Base-by-base conservation (phyloP, 1,140 invertebrate genomes). In the Pogonomyrmex californicus region DNA sequence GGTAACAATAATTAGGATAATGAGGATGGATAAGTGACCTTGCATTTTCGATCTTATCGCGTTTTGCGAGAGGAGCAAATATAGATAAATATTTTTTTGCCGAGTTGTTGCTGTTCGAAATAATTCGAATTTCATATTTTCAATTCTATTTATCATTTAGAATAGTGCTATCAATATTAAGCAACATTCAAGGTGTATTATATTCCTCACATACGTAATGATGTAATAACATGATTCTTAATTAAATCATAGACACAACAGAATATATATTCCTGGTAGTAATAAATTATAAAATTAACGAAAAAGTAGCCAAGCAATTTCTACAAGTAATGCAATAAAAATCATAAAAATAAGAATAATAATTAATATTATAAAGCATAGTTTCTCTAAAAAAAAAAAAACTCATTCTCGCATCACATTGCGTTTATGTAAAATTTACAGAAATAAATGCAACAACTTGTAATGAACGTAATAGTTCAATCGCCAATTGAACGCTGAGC, bases 401-500 rank as follows among this genome's bases (percentile, higher is more conserved):
- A 79, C 10, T 36, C 47, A 38, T 66, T 78, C 17, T 12, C 12
- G 17, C 30, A 38, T 36, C 7, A 17, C 7, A 17, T 23, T 41
- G 6, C n/a, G n/a, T n/a, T 66, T 44, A 54, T 12, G n/a, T 23
- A 7, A 49, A 30, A 54, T 12, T 66, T 66, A 79, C 6, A 30
- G 33, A 68, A 38, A 79, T 78, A 63, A 77, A 77, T n/a, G 30
- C 9, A 62, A 63, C 36, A 54, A 79, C 14, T 23, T 23, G 23
- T 23, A 23, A 23, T 23, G 23, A 6, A 79, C 17, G 36, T 68
- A 54, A 68, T 68, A 63, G 4, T 65, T 54, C 44, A 47, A 79
- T 68, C 49, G n/a, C 4, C 33, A 68, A 66, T 79, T 76, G 60
- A 75, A 76, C 54, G 36, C 60, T 41, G 12, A 79, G 12, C n/a